Evolutionary conservation across 2,888 invertebrate species (phyloP).

Genomic region (Apotomis turbidana): DNA sequence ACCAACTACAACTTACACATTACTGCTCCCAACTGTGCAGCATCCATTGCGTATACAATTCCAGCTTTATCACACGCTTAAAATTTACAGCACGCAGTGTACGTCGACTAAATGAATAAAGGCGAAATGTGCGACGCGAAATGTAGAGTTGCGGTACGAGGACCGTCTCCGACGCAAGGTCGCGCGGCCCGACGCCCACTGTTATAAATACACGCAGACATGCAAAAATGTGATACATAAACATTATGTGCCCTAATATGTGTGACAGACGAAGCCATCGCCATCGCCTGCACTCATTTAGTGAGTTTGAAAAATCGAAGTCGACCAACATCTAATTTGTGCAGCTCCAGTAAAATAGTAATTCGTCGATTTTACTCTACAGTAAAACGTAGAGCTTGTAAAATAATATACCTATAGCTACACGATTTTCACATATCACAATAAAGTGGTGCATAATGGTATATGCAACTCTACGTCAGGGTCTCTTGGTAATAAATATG

Average conservation of each 20-base stretch:
- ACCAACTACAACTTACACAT: slow-evolving; percentile 32
- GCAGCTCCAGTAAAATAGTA: not conserved
- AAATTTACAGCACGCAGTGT: not conserved
- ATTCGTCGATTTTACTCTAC: too few relatives aligned
- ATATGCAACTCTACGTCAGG: too few relatives aligned
- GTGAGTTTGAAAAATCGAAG: not conserved
- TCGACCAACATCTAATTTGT: not conserved
- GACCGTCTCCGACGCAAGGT: slow-evolving; percentile 78
- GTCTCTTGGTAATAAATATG: too few relatives aligned
- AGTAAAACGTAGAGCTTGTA: too few relatives aligned
- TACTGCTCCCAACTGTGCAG: slow-evolving; percentile 30
- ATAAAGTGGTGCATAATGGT: too few relatives aligned
- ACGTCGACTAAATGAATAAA: not conserved
- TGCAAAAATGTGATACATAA: slow-evolving; percentile 77
- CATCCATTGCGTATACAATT: slow-evolving; percentile 49
- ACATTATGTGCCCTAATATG: slow-evolving; percentile 70
- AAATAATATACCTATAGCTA: too few relatives aligned
- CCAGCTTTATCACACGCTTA: too few relatives aligned
- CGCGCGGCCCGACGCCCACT: slow-evolving; percentile 72
- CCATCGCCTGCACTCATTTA: not conserved
- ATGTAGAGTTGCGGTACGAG: slow-evolving; percentile 52
- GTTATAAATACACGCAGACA: slow-evolving; percentile 80
- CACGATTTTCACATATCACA: too few relatives aligned
- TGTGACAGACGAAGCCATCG: slow-evolving; percentile 45
- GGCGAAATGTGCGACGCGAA: slow-evolving; percentile 43